Conservation (phyloP, 2,113 vertebrate genomes). For the Gadus chalcogrammus region DNA sequence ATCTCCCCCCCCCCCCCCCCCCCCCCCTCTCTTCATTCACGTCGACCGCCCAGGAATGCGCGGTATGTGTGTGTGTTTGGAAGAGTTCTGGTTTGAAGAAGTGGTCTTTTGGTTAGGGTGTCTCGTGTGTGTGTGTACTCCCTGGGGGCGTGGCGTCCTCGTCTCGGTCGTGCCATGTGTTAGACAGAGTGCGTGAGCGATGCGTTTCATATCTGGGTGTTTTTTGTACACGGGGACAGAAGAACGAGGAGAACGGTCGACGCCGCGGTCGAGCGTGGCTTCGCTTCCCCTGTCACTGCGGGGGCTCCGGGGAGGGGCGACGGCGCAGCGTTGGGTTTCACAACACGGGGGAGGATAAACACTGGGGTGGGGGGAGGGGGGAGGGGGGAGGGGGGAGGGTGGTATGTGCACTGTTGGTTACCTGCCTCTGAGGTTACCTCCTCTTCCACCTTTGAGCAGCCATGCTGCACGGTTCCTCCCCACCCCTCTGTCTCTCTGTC, state of each 20-base stretch:
- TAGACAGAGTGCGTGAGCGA: too few relatives aligned
- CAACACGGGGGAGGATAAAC: constrained; percentile 34
- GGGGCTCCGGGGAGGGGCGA: constrained; percentile 13
- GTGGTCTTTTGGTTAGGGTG: not conserved
- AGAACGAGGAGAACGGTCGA: too few relatives aligned
- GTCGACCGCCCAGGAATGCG: constrained; percentile 38
- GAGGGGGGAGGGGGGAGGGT: not conserved
- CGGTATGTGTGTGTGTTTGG: constrained; percentile 43
- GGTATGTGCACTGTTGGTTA: constrained; percentile 49
- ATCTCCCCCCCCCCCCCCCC: constrained; percentile 34
- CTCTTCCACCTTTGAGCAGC: constrained; percentile 22
- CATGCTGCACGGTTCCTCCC: constrained; percentile 31
- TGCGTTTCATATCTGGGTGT: too few relatives aligned
- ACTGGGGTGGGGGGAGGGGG: not conserved
- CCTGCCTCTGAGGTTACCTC: constrained; percentile 57
- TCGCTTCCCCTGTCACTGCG: not conserved
- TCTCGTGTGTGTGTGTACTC: not conserved
- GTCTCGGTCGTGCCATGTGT: too few relatives aligned
- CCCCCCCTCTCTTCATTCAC: constrained; percentile 44
- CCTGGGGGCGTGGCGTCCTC: too few relatives aligned
- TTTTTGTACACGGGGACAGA: too few relatives aligned
- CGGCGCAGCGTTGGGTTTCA: constrained; percentile 41
- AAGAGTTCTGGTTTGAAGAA: not conserved
- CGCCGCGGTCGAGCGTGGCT: too few relatives aligned
- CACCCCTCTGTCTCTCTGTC: not conserved